Base-by-base conservation (phyloP, 2,888 invertebrate species). In the Antheraea yamamai region DNA sequence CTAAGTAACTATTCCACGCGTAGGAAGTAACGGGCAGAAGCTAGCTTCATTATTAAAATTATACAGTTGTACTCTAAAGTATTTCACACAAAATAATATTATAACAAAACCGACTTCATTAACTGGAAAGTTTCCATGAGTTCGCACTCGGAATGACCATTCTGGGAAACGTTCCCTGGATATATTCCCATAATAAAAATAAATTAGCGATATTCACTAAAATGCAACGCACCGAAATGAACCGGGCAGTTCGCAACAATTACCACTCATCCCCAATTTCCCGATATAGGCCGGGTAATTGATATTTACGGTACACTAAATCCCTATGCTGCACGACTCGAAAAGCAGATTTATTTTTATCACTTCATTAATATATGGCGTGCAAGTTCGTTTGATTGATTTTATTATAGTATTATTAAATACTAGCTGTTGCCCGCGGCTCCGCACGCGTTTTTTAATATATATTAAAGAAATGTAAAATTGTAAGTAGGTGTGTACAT, bases 241-340 rank as follows among this genome's bases (percentile, higher is more conserved):
- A 83, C 81, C 82, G 78, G 80, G 82, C 80, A 83, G 81, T 81
- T 79, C 84, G 81, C 80, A 79, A 81, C 85, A 90, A 91, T 92
- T 91, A 91, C 87, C 84, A 79, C 84, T 84, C 88, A 86, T 87
- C 83, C 90, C 86, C 86, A 91, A 89, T 88, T 88, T 87, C 82
- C 88, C 88, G 83, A 88, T 89, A 88, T 87, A 88, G 87, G 84
- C 88, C 80, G 79, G 83, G 85, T 92, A 93, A 94, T 94, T 93
- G 92, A 92, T 93, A 93, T 94, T 94, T 92, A 93, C 92, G 92
- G 88, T 80, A 85, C 90, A 89, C 90, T 91, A 88, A 91, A 83
- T 86, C 85, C 84, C 82, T 83, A 84, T 81, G 84, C 83, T 84
- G 84, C 80, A 81, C 81, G 61, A 23, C 82, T 83, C 81, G 82